A percentile compares a stretch with the other conserved stretches of the same genome.
These are phyloP conservation scores for Diachrysia chrysitis DNA, from an alignment of 2,888 invertebrate genomes.

Conservation along the genomic window DNA sequence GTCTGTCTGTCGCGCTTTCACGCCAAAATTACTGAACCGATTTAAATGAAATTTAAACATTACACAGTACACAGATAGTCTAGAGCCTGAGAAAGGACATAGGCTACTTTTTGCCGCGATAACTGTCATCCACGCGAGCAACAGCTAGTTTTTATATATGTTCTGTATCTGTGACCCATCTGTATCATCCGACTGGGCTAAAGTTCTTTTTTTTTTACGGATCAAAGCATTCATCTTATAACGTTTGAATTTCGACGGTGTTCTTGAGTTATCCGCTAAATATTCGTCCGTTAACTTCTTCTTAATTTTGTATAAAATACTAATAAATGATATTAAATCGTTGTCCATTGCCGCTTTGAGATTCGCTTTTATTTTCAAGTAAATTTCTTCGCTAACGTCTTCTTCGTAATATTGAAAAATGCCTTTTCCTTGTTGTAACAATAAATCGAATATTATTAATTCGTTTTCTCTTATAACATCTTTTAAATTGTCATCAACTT, in stretches of 20 bases:
- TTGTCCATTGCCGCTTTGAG: not conserved
- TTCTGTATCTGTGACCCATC: not conserved
- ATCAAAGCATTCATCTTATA: not conserved
- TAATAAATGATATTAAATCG: not conserved
- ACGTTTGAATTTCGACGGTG: not conserved
- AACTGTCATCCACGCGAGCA: no score
- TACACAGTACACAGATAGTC: no score
- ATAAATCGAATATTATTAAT: constrained; percentile 14
- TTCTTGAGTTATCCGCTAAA: not conserved
- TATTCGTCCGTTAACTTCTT: not conserved
- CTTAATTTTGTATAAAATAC: constrained; percentile 8
- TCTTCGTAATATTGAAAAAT: not conserved
- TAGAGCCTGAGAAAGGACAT: no score
- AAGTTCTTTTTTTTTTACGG: not conserved
- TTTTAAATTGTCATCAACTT: not conserved
- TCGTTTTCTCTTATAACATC: not conserved
- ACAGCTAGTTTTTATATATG: no score
- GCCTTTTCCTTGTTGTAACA: constrained; percentile 13
- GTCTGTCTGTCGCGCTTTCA: no score
- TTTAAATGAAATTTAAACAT: no score
- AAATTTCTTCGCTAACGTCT: constrained; percentile 11
- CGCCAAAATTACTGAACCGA: no score
- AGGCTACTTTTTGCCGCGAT: no score
- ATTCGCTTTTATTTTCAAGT: constrained; percentile 1
- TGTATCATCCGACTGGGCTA: not conserved